Conservation (phyloP, 1,140 invertebrate species). For the Olivierus martensii region DNA sequence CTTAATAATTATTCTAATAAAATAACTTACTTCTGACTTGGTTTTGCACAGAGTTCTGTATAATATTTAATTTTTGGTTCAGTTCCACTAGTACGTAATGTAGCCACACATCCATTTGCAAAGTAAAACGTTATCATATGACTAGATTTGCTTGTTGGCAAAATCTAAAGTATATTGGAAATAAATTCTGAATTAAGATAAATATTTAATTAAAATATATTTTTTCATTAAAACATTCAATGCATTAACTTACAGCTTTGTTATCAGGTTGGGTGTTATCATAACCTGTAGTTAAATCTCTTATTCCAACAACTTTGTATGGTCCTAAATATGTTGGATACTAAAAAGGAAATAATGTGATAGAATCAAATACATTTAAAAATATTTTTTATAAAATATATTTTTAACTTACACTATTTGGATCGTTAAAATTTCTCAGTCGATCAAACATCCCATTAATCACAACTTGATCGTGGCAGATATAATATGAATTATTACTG, state of each 20-base stretch:
- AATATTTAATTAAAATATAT: too few relatives aligned
- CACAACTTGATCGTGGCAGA: constrained; percentile 56
- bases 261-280: constrained; percentile 58
- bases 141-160: constrained; percentile 59
- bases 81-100: constrained; percentile 90
- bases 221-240: not conserved
- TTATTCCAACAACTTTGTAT: constrained; percentile 54
- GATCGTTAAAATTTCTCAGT: constrained; percentile 56
- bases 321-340: constrained; percentile 25
- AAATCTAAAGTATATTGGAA: constrained; percentile 25
- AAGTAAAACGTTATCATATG: constrained; percentile 98
- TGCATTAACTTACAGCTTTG: constrained; percentile 45
- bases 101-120: constrained; percentile 68
- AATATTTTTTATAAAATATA: constrained; percentile 23
- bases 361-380: not conserved
- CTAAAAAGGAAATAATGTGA: constrained; percentile 5
- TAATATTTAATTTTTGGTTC: constrained; percentile 99
- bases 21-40: constrained; percentile 15
- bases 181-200: too few relatives aligned
- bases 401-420: constrained; percentile 32
- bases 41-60: constrained; percentile 62
- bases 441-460: constrained; percentile 67
- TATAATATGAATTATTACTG: constrained; percentile 72
- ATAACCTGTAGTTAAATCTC: constrained; percentile 81
- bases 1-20: too few relatives aligned